A percentile compares a stretch with the other conserved stretches of the same genome.
phyloP scores from a whole-genome alignment of 2,113 vertebrate genomes.

The Stomatorhinus ivindoensis region DNA sequence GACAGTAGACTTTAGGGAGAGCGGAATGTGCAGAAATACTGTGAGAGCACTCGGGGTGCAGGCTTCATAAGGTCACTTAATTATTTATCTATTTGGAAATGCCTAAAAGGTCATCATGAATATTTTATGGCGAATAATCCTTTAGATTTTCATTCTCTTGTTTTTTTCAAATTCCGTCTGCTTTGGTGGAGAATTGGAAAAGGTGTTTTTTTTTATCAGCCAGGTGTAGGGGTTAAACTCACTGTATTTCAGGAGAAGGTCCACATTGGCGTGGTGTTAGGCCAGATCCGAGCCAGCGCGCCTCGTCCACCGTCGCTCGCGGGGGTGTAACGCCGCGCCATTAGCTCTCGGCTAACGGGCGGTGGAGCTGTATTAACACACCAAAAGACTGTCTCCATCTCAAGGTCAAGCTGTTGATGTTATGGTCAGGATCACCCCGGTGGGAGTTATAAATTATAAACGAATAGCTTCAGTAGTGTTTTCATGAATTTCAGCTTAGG shows the following conservation, averaged over 20 bases:
- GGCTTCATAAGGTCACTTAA: slow-evolving; percentile 15
- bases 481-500: background rate
- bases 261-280: background rate
- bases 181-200: background rate
- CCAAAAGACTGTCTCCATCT: slow-evolving; percentile 9
- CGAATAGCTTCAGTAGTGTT: background rate
- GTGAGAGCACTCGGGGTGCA: background rate
- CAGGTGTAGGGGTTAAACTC: background rate
- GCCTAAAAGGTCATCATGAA: slow-evolving; percentile 23
- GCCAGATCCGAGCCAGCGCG: background rate
- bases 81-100: slow-evolving; percentile 26
- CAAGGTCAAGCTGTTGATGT: slow-evolving; percentile 20
- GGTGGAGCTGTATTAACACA: slow-evolving; percentile 11
- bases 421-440: background rate
- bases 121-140: slow-evolving; percentile 24
- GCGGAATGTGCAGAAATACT: background rate
- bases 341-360: background rate
- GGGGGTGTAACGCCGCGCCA: background rate
- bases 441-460: slow-evolving; percentile 23
- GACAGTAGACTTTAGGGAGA: background rate
- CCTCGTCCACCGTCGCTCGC: background rate
- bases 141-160: slow-evolving; percentile 5
- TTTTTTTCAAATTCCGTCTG: background rate
- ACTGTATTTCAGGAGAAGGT: background rate
- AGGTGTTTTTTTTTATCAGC: background rate